Evolutionary conservation across 2,113 vertebrate genomes (phyloP), one percentile per base, ranked within the genome.

Genomic region (Zosterops lateralis): DNA sequence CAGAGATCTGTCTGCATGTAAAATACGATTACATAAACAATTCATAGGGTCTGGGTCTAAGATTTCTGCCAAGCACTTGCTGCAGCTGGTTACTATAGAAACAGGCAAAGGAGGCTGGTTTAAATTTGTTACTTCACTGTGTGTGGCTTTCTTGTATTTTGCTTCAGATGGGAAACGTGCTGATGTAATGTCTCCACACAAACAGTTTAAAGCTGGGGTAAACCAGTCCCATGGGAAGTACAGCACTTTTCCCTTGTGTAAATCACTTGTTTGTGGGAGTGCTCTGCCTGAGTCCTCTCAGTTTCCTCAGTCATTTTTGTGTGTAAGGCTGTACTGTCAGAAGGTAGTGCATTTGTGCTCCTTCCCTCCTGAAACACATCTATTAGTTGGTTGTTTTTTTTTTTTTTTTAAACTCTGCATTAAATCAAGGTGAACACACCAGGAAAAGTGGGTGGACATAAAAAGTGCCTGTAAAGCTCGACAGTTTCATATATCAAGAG

Each of bases 11-110:
- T 89, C 64, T 86, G 68, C 71, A 83, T 77, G 66, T 60, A 71
- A 70, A 95, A 62, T 45, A 67, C 45, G 42, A 83, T 94, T 94
- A 47, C 62, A 78, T 62, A 89, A 96, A 97, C 87, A 94, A 90
- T 96, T 95, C 75, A 68, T 88, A 84, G n/a, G 80, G 93, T 32
- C 54, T 81, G 53, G 65, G 92, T 68, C 74, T 80, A 47, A 90
- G 80, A 93, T 84, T 91, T 95, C 83, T 92, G 78, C 54, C 74
- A 28, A 65, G 79, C 57, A 56, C 51, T 90, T 51, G 18, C 68
- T 93, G 82, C 79, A 89, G 61, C 84, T 20, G 24, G 94, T 92
- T 92, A 18, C 97, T 75, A n/a, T 79, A 78, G 90, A 53, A 97
- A 96, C 95, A 73, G 86, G 73, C 87, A 86, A 76, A 90, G 77